These are phyloP conservation scores for Punctoribates punctum DNA, from an alignment of 2,888 invertebrate genomes.

Conservation along the genomic window DNA sequence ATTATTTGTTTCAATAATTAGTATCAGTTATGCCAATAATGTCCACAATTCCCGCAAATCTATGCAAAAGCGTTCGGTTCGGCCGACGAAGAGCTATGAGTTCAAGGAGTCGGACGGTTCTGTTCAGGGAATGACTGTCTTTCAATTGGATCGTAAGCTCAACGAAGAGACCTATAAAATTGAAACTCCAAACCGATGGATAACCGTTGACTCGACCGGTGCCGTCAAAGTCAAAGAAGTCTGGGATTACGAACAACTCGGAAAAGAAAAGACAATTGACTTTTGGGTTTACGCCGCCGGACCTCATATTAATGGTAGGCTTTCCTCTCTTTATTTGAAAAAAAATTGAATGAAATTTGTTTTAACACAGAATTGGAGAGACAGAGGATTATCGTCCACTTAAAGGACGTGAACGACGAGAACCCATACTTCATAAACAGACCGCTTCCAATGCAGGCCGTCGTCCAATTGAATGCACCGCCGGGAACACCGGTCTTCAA, in stretches of 20 bases:
- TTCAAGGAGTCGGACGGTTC: conserved; percentile 87
- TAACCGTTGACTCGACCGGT: conserved; percentile 84
- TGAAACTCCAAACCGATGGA: conserved; percentile 86
- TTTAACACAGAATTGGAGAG: conserved; percentile 72
- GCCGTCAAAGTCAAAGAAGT: conserved; percentile 89
- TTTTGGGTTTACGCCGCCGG: conserved; percentile 94
- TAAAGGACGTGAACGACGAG: conserved; percentile 95
- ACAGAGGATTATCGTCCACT: conserved; percentile 88
- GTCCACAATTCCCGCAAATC: conserved; percentile 17
- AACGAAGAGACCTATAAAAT: conserved; percentile 89
- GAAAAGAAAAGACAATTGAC: conserved; percentile 89
- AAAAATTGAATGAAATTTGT: too few species aligned
- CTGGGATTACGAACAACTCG: conserved; percentile 93
- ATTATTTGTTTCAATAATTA: background rate
- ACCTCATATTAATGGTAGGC: conserved; percentile 71
- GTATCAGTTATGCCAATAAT: conserved; percentile 6
- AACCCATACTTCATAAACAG: conserved; percentile 95
- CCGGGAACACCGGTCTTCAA: conserved; percentile 94
- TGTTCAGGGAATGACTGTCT: conserved; percentile 79
- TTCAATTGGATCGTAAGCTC: conserved; percentile 84
- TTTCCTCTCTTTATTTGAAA: too few species aligned
- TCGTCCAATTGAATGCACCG: conserved; percentile 90
- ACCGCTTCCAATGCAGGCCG: conserved; percentile 94
- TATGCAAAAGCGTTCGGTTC: conserved; percentile 54
- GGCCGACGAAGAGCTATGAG: conserved; percentile 88